phyloP scores from a whole-genome alignment of 1,140 invertebrate genomes.

The Latrodectus geometricus region DNA sequence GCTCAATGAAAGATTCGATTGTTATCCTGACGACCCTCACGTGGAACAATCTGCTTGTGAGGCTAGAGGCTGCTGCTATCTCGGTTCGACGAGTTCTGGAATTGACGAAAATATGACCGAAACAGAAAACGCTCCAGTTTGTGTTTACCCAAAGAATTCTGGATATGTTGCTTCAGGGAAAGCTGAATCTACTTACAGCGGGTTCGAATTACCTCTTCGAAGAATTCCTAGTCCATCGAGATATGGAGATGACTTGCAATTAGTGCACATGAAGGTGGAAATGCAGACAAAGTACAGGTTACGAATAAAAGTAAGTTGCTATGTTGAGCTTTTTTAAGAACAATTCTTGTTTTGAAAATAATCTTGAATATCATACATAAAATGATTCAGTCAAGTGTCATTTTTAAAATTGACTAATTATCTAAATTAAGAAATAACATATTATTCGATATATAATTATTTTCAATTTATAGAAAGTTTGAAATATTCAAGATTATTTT shows the following conservation, averaged over 20 bases:
- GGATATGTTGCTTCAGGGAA: constrained; percentile 50
- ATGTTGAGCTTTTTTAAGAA: background rate
- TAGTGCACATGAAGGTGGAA: constrained; percentile 58
- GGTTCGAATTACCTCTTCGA: constrained; percentile 50
- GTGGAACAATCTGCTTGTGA: constrained; percentile 76
- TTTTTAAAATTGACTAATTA: no score
- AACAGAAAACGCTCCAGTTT: constrained; percentile 5
- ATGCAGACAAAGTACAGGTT: constrained; percentile 63
- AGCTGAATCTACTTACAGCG: constrained; percentile 17
- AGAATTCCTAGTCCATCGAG: constrained; percentile 47
- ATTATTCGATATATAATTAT: no score
- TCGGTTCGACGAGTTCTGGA: constrained; percentile 21
- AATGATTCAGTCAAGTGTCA: no score
- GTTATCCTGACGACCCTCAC: constrained; percentile 76
- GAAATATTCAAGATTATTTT: no score
- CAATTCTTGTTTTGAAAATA: background rate
- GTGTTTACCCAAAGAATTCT: constrained; percentile 62
- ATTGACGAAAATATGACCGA: background rate
- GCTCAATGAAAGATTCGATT: constrained; percentile 77
- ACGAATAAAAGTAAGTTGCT: constrained; percentile 62
- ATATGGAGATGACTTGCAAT: constrained; percentile 62
- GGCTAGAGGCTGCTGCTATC: constrained; percentile 81
- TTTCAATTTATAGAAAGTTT: no score
- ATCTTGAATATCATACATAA: no score
- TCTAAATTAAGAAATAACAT: no score